phyloP scores from a whole-genome alignment of 2,888 invertebrate species.

The Dynastes tityus region DNA sequence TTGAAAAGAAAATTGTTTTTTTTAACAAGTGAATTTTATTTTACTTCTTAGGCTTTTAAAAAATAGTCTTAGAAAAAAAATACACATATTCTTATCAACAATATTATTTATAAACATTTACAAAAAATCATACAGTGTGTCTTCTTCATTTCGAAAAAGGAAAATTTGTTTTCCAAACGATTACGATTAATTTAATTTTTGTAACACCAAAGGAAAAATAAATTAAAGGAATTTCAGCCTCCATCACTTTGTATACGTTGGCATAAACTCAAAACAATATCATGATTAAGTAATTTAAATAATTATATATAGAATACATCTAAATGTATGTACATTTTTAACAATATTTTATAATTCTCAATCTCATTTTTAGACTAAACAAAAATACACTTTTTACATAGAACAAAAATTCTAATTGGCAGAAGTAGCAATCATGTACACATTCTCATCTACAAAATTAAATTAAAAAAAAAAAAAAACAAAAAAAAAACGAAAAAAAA shows the following conservation, averaged over 20 bases:
- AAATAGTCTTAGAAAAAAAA: constrained; percentile 52
- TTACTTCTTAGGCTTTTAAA: constrained; percentile 45
- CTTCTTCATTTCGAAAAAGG: constrained; percentile 25
- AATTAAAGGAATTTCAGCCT: constrained; percentile 49
- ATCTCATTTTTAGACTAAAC: constrained; percentile 27
- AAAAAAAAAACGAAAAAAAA: constrained; percentile 13
- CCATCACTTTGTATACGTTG: constrained; percentile 23
- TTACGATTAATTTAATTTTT: constrained; percentile 23
- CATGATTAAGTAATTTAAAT: constrained; percentile 25
- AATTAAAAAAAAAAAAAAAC: not conserved
- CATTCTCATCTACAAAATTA: constrained; percentile 25
- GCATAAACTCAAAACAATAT: constrained; percentile 16
- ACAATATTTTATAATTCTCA: constrained; percentile 19
- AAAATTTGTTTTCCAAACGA: constrained; percentile 15
- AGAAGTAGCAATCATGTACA: constrained; percentile 38
- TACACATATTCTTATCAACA: constrained; percentile 54
- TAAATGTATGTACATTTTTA: constrained; percentile 40
- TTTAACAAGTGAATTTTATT: constrained; percentile 49
- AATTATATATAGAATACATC: constrained; percentile 38
- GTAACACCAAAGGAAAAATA: constrained; percentile 43
- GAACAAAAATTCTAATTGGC: constrained; percentile 11
- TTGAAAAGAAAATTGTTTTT: constrained; percentile 37
- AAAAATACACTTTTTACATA: constrained; percentile 41
- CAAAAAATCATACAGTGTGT: constrained; percentile 50
- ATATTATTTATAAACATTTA: constrained; percentile 54